phyloP scores from a whole-genome alignment of 2,797 vertebrate genomes.

The Danio choprae region DNA sequence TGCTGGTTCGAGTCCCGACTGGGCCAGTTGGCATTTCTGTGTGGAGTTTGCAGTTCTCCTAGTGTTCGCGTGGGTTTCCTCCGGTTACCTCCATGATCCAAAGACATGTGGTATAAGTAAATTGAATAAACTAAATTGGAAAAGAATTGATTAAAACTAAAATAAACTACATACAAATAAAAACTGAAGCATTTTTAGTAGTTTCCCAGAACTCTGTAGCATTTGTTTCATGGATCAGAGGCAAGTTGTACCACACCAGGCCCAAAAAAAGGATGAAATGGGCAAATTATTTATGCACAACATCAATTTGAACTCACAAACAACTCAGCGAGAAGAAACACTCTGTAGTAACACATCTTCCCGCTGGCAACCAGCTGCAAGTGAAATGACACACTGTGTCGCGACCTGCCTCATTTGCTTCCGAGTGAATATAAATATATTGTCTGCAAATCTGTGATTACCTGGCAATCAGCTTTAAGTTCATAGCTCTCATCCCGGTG shows the following conservation, averaged over 20 bases:
- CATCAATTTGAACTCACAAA: neutral
- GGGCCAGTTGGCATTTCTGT: too few species aligned
- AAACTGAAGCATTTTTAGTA: neutral
- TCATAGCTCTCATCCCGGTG: constrained; percentile 29
- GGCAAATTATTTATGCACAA: neutral
- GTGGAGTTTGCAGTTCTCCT: too few species aligned
- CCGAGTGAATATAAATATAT: constrained; percentile 19
- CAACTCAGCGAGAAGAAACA: neutral
- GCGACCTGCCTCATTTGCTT: constrained; percentile 6
- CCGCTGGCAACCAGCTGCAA: constrained; percentile 24
- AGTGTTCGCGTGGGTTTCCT: too few species aligned
- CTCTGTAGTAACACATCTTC: constrained; percentile 21
- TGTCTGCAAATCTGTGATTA: constrained; percentile 42
- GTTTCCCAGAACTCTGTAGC: neutral
- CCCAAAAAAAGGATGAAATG: constrained; percentile 18
- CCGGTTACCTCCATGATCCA: too few species aligned
- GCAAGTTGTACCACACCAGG: neutral
- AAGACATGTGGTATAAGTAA: too few species aligned
- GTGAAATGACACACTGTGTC: constrained; percentile 26
- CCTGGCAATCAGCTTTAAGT: constrained; percentile 43
- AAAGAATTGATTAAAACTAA: too few species aligned
- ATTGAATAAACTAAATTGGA: too few species aligned
- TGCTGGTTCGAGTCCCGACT: too few species aligned
- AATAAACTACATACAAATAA: neutral
- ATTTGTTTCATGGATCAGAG: neutral